Conservation (phyloP, 2,797 vertebrate species). For the Crenuchus spilurus region DNA sequence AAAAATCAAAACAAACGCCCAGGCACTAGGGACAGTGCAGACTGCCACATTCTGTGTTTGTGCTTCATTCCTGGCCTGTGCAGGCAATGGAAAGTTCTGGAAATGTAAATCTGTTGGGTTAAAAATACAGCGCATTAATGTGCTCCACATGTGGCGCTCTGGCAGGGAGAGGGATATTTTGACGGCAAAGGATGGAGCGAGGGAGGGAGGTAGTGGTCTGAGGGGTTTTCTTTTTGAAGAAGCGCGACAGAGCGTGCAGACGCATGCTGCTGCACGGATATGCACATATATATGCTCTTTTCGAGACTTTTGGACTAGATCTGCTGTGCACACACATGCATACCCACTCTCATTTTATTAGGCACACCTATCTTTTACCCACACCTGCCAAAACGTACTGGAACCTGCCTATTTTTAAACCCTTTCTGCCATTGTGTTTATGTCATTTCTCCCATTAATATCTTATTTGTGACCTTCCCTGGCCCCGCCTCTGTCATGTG, state of each 20-base stretch:
- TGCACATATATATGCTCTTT: no score
- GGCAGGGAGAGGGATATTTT: slow-evolving; percentile 78
- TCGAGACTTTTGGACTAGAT: no score
- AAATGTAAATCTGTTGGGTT: slow-evolving; percentile 84
- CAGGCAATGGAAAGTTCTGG: slow-evolving; percentile 85
- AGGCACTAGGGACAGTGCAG: slow-evolving; percentile 62
- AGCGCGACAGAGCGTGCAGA: slow-evolving; percentile 47
- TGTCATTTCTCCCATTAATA: no score
- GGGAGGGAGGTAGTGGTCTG: slow-evolving; percentile 55
- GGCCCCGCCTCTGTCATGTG: no score
- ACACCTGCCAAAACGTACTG: no score
- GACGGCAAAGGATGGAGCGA: slow-evolving; percentile 64
- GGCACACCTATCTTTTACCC: no score
- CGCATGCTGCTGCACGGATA: slow-evolving; percentile 27
- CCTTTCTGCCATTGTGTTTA: no score
- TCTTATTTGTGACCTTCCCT: no score
- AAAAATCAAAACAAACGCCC: slow-evolving; percentile 68
- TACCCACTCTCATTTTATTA: no score
- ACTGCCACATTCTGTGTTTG: slow-evolving; percentile 72
- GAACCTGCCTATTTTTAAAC: no score
- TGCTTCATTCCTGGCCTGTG: slow-evolving; percentile 75
- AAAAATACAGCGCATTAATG: slow-evolving; percentile 86
- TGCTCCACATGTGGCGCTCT: slow-evolving; percentile 83
- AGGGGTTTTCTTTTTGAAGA: slow-evolving; percentile 71
- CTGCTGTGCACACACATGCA: no score